phyloP scores from a whole-genome alignment of 2,888 invertebrate genomes.

The Eristalis tenax region DNA sequence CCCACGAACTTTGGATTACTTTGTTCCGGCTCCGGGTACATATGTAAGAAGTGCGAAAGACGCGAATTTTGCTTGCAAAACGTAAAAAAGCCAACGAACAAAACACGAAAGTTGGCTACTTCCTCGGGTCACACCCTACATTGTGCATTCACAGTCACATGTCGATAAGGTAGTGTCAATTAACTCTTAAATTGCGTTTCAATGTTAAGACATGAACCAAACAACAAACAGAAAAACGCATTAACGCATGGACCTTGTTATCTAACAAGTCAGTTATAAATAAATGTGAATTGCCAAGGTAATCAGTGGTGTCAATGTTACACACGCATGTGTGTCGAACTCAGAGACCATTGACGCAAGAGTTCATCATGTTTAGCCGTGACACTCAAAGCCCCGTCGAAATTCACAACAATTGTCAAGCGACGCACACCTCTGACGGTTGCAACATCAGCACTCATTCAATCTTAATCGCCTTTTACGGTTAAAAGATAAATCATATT shows the following conservation, averaged over 20 bases:
- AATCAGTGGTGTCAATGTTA: constrained; percentile 27
- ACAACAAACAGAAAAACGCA: neutral
- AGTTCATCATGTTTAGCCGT: neutral
- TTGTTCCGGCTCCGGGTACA: no score
- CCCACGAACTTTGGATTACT: no score
- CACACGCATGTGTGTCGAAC: constrained; percentile 1
- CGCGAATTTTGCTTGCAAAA: neutral
- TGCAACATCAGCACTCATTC: constrained; percentile 27
- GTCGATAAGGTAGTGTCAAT: neutral
- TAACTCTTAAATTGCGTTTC: neutral
- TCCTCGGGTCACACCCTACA: neutral
- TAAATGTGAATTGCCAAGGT: constrained; percentile 23
- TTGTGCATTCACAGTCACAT: neutral
- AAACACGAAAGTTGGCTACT: neutral
- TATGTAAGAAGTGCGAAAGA: no score
- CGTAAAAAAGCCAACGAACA: neutral
- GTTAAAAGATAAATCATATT: constrained; percentile 6
- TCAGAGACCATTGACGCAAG: neutral
- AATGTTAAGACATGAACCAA: neutral
- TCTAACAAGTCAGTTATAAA: neutral
- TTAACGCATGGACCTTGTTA: constrained; percentile 1
- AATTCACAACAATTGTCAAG: neutral
- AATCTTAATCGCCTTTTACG: constrained; percentile 31
- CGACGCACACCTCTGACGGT: neutral
- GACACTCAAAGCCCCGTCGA: neutral